Evolutionary conservation across 2,888 invertebrate species (phyloP).

Genomic region (Acholoe squamosa): DNA sequence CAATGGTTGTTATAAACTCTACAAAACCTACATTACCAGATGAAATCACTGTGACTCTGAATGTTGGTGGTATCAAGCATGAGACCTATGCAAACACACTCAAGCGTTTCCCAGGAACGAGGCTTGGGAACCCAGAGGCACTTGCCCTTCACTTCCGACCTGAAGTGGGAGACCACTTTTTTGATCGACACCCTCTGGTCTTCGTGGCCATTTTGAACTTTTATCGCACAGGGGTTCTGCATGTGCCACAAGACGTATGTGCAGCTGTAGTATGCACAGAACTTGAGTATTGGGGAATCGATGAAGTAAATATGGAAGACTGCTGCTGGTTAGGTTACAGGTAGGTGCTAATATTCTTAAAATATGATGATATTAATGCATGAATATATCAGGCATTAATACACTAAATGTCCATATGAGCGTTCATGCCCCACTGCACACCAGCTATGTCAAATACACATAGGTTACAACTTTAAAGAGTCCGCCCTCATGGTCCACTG

Average conservation of each 20-base stretch:
- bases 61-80: not conserved
- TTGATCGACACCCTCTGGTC: not conserved
- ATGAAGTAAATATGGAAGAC: constrained; percentile 76
- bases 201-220: not conserved
- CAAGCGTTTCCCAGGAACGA: not conserved
- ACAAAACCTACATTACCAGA: not conserved
- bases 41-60: not conserved
- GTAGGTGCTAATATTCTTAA: not conserved
- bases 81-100: not conserved
- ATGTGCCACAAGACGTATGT: not conserved
- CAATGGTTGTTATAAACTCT: too few species aligned
- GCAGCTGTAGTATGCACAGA: not conserved
- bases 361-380: too few species aligned
- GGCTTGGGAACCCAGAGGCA: not conserved
- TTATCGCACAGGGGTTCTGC: not conserved
- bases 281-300: not conserved
- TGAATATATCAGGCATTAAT: too few species aligned
- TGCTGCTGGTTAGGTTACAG: constrained; percentile 80
- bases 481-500: too few species aligned
- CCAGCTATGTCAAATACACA: too few species aligned
- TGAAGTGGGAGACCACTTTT: not conserved
- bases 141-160: not conserved
- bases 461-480: too few species aligned
- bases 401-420: too few species aligned
- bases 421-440: too few species aligned